Evolutionary conservation across 1,140 invertebrate genomes (phyloP), one percentile per base, ranked within the genome.

Genomic region (Leptopilina clavipes): DNA sequence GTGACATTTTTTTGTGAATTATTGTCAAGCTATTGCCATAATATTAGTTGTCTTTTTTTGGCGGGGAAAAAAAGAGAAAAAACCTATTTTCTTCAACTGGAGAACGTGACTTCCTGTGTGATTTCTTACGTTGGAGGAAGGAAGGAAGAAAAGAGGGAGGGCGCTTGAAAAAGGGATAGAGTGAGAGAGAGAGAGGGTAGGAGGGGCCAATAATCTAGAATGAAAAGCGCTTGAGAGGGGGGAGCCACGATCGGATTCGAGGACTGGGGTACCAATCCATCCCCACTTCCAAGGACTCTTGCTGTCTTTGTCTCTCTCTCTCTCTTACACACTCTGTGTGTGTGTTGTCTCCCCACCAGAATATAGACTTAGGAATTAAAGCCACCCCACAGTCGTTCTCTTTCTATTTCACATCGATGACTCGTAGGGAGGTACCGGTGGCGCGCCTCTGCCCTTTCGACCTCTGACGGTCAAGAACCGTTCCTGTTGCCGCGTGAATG

Each of bases 401-500:
- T 73, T 76, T 78, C 77, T 77, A 77, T 76, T 77, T 81, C 77
- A 79, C 78, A 70, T 80, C 12, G 25, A 76, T 80, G 48, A 17
- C 81, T 73, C 75, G 76, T 80, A 85, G 85, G 86, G 85, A 85
- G 85, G 86, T 82, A 85, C 82, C 86, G 82, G 84, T 12, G 18
- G 37, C 37, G 37, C 37, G 37, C 37, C 37, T 18, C 19, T 83
- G 84, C 85, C 86, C 86, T 87, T 87, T 84, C 86, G 84, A 87
- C 85, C 85, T 87, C 81, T 77, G 82, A 72, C 78, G 81, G 79
- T 83, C 81, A 77, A 76, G 76, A 70, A 79, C 48, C 76, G 78
- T 75, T 79, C 75, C 79, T 72, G 75, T 78, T 73, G 25, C 14
- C 73, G 76, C 65, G 71, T 43, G 73, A 56, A 52, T 18, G 48